Evolutionary conservation across 2,797 vertebrate species (phyloP), one percentile per base, ranked within the genome.

Genomic region (Crenichthys baileyi): DNA sequence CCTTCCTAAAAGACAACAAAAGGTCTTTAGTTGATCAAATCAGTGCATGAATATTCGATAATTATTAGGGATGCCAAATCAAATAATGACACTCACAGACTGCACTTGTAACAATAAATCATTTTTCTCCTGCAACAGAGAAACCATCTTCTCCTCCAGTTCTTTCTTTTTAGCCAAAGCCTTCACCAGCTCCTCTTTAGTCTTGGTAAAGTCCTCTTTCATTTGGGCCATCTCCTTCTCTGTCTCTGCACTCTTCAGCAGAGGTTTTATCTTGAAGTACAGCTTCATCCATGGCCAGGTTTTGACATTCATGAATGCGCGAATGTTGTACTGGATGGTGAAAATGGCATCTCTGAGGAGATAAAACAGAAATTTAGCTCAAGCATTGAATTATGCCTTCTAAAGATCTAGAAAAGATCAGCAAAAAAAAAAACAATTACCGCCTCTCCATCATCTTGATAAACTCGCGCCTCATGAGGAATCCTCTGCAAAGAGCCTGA

Each of bases 251-350:
- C 96, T 97, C 94, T 96, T 97, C 67, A 98, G 93, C 56, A 98
- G 95, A 29, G 97, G 97, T 84, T 98, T 98, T 84, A 97, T 97
- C 92, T 96, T 98, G 92, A 98, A 99, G 85, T 96, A 98, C 1
- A 98, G 87, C 87, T 99, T 98, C 97, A 98, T 98, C 97, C 97
- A 98, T 61, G 97, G 97, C 97, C 97, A 98, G 31, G 96, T 95
- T 89, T 98, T 98, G 9, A 98, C 97, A 16, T 97, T 97, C 97
- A 97, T 97, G 94, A 98, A 98, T 7, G 97, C 82, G 0, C 97
- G 95, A 41, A 98, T 1, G 0, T 97, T 98, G 94, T 97, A 98
- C 80, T 94, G 93, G 36, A 92, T 85, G 15, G 91, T 80, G 50
- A 87, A 93, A 79, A 93, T 88, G 0, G 92, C 91, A 97, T 98